Base-by-base conservation (phyloP, 1,140 invertebrate genomes). In the Rhagoletis zephyria region DNA sequence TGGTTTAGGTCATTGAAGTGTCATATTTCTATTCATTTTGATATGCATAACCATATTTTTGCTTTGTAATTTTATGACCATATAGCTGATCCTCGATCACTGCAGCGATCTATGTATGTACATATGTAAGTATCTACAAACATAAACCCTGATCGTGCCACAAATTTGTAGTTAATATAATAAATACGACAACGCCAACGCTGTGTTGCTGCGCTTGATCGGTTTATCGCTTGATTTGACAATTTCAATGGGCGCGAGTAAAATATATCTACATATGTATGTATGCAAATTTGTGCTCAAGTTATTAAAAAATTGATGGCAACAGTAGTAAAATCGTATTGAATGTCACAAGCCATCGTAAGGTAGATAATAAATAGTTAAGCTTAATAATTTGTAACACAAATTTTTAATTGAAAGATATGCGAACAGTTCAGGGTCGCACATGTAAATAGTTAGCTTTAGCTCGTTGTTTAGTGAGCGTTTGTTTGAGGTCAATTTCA, bases 161-260 rank as follows among this genome's bases (percentile, higher is more conserved):
- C 42, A 74, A 74, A 74, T 16, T 45, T 45, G 42, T 16, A 40
- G 16, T 16, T 6, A 12, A 74, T 42, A 74, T 30, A 30, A 30
- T 30, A 30, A 30, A 30, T 30, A 30, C 30, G 30, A 30, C 30
- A 30, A 30, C 42, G 42, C 42, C 67, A 74, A 74, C 42, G 64
- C 19, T 56, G 30, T 30, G 9, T 12, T 64, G 67, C 16, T 14
- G 40, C 40, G 42, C 16, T 45, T 74, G 67, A 48, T 74, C 14
- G 67, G 67, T 48, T 74, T 74, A 74, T 74, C 14, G 67, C 67
- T 7, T 45, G 42, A 74, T 48, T 48, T 74, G 67, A 48, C 42
- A 74, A 74, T 74, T 48, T 48, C 40, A 74, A 74, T 74, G 14
- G 14, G 67, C 45, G 40, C 14, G 45, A 3, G 5, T 48, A 74